Conservation (phyloP, 2,797 vertebrate genomes). For the Buceros bicornis region DNA sequence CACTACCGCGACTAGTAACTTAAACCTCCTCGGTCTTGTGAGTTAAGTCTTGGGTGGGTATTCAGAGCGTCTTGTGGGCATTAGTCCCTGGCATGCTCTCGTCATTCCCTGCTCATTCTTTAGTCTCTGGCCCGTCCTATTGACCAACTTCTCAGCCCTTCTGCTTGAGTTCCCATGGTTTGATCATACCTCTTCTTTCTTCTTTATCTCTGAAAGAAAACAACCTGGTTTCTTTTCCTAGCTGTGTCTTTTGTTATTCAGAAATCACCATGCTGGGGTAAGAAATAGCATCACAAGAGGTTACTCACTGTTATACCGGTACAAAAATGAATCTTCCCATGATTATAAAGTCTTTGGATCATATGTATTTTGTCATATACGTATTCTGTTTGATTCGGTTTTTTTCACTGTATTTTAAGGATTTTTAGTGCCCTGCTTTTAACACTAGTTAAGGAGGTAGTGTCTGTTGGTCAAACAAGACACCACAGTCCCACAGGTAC, state of each 20-base stretch:
- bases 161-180: not conserved
- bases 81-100: not conserved
- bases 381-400: not conserved
- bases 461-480: not conserved
- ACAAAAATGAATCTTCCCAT: not conserved
- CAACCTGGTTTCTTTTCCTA: not conserved
- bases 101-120: not conserved
- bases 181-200: not conserved
- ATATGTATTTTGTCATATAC: not conserved
- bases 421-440: not conserved
- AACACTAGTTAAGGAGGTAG: not conserved
- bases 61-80: accelerated
- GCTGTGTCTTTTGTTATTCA: not conserved
- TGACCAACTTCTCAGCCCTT: accelerated
- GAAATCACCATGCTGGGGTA: not conserved
- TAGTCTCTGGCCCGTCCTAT: not conserved
- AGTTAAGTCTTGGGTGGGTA: not conserved
- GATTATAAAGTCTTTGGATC: not conserved
- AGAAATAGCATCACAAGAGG: not conserved
- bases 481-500: not conserved
- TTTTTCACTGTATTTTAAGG: not conserved
- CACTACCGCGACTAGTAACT: not conserved
- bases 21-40: not conserved
- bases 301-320: not conserved
- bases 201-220: not conserved